Percentiles rank a stretch among this genome's conserved stretches.
These are phyloP conservation scores for Tyria jacobaeae DNA, from an alignment of 2,888 invertebrate genomes.

Conservation along the genomic window DNA sequence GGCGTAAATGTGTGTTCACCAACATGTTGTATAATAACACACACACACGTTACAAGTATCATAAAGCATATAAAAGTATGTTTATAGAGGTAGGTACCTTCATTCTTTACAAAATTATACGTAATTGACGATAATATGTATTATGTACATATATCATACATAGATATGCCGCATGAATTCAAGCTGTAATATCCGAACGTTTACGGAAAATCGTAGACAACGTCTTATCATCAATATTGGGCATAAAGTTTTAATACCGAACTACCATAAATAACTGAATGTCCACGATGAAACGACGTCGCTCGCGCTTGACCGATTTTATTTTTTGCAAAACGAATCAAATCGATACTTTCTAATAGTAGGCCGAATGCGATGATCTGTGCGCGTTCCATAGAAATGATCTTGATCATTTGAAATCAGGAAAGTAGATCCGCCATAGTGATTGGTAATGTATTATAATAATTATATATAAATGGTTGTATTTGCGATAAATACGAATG, in stretches of 20 bases:
- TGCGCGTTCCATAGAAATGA: slow-evolving; percentile 2
- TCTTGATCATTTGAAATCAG: slow-evolving; percentile 15
- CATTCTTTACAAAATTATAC: too few relatives aligned
- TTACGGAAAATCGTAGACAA: background rate
- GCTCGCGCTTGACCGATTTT: slow-evolving; percentile 34
- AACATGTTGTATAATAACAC: too few relatives aligned
- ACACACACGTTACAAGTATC: too few relatives aligned
- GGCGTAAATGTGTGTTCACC: too few relatives aligned
- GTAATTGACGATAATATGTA: too few relatives aligned
- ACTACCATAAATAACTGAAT: slow-evolving; percentile 1
- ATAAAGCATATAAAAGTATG: too few relatives aligned
- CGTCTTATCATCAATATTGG: background rate
- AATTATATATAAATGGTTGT: background rate
- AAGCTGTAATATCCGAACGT: background rate
- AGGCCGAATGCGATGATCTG: slow-evolving; percentile 10
- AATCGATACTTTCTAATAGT: slow-evolving; percentile 48
- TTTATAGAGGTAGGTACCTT: too few relatives aligned
- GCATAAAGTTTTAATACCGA: slow-evolving; percentile 1
- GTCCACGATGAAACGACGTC: slow-evolving; percentile 11
- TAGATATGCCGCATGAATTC: too few relatives aligned
- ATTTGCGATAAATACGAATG: background rate
- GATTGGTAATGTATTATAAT: background rate
- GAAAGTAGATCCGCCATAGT: background rate
- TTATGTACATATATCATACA: too few relatives aligned
- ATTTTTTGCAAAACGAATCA: slow-evolving; percentile 39